Base-by-base conservation (phyloP, 2,888 invertebrate genomes). In the Diplazon laetatorius region DNA sequence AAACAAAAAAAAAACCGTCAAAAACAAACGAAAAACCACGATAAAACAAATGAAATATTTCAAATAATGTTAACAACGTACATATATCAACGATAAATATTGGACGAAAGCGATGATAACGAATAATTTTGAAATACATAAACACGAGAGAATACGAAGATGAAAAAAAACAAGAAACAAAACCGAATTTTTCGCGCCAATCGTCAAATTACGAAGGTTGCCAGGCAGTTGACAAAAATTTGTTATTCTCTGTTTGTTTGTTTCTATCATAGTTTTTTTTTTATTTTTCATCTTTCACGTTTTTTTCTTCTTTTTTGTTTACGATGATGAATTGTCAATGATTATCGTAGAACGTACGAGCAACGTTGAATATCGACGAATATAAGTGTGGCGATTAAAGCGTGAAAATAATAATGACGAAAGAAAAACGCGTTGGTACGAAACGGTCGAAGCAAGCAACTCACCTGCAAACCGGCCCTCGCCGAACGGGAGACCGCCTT, bases 401-500 rank as follows among this genome's bases (percentile, higher is more conserved):
- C 2, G n/a, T n/a, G 30, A 30, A 30, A 30, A 30, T 30, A 48
- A 37, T 0, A 10, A 30, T 39, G 4, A 52, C n/a, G 30, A 44
- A 25, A 52, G 5, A 42, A 22, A 37, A 8, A 9, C 3, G 16
- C 14, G 30, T 14, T 39, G 30, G 10, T 8, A 16, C 35, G 6
- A 75, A 62, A 42, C n/a, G n/a, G n/a, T n/a, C n/a, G 60, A 52
- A 55, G 68, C 74, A 73, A 9, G 14, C 14, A 78, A 88, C 91
- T 91, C 93, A 98, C 98, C 96, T 99, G 99, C 90, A 99, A 94
- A 87, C 99, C 99, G 89, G 99, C 99, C 90, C 99, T 95, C 80
- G 99, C 99, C 83, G 99, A 99, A 91, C 99, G 95, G 82, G 99
- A 99, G 86, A 99, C 99, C 87, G 99, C 98, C 94, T 99, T 99